Conservation (phyloP, 2,113 vertebrate species). For the Patagioenas fasciata region DNA sequence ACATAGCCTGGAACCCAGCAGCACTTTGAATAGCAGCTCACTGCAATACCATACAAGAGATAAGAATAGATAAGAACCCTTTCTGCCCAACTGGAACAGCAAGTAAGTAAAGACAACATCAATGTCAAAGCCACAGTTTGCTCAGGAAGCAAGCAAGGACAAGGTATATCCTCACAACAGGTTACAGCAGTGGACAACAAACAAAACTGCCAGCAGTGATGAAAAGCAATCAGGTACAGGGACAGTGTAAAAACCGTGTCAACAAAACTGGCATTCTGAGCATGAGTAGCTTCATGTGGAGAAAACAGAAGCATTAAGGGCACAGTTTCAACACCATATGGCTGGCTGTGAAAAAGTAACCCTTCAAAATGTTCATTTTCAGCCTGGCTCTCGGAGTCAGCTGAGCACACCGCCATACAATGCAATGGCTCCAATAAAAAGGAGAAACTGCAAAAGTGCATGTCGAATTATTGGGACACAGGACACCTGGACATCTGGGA, state of each 20-base stretch:
- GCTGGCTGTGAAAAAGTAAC: not conserved
- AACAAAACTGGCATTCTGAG: not conserved
- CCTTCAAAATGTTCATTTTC: not conserved
- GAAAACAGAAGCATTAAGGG: not conserved
- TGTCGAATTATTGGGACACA: not conserved
- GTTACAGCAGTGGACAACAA: not conserved
- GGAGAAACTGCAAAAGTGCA: not conserved
- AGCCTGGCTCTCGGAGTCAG: not conserved
- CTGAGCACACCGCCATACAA: not conserved
- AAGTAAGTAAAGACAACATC: not conserved
- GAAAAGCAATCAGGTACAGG: not conserved
- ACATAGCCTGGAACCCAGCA: not conserved
- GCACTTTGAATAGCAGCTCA: not conserved
- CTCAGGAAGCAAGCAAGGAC: not conserved
- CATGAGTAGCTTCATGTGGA: accelerated
- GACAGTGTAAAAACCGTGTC: not conserved
- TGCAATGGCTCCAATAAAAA: not conserved
- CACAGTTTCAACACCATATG: not conserved
- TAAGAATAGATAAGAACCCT: not conserved
- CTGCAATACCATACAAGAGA: not conserved
- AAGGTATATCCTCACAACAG: not conserved
- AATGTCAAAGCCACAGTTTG: not conserved
- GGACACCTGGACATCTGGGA: not conserved
- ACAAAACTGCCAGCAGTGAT: not conserved
- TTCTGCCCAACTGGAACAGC: not conserved